Percentiles rank a stretch among this genome's conserved stretches.
phyloP scores from a whole-genome alignment of 1,140 invertebrate species.

The Patella vulgata region DNA sequence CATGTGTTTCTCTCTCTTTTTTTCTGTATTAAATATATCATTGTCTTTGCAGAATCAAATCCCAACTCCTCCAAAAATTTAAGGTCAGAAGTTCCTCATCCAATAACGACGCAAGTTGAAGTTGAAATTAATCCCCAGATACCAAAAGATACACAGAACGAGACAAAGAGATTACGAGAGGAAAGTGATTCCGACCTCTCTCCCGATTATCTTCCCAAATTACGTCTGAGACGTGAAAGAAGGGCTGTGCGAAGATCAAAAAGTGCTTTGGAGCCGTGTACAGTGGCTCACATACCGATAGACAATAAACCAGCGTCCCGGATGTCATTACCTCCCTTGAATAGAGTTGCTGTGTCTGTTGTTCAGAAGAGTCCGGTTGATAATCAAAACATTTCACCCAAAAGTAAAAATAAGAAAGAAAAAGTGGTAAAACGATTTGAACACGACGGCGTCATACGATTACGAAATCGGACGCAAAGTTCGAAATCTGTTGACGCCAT shows the following conservation, averaged over 20 bases:
- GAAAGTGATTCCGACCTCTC: constrained; percentile 47
- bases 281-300: neutral
- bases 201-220: constrained; percentile 31
- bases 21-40: too few relatives aligned
- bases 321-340: constrained; percentile 5
- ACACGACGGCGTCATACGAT: too few relatives aligned
- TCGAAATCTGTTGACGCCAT: neutral
- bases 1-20: too few relatives aligned
- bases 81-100: constrained; percentile 32
- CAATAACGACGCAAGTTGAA: constrained; percentile 48
- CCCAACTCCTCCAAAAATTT: neutral
- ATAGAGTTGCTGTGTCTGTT: neutral
- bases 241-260: constrained; percentile 50
- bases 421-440: too few relatives aligned
- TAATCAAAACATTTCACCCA: too few relatives aligned
- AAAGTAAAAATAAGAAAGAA: too few relatives aligned
- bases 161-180: constrained; percentile 18
- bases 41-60: too few relatives aligned
- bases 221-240: constrained; percentile 25
- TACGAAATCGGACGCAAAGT: too few relatives aligned
- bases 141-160: neutral
- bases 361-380: neutral
- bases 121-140: constrained; percentile 40
- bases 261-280: constrained; percentile 57
- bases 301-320: constrained; percentile 2